Conservation (phyloP, 2,888 invertebrate species). For the Lamellibrachia satsuma region DNA sequence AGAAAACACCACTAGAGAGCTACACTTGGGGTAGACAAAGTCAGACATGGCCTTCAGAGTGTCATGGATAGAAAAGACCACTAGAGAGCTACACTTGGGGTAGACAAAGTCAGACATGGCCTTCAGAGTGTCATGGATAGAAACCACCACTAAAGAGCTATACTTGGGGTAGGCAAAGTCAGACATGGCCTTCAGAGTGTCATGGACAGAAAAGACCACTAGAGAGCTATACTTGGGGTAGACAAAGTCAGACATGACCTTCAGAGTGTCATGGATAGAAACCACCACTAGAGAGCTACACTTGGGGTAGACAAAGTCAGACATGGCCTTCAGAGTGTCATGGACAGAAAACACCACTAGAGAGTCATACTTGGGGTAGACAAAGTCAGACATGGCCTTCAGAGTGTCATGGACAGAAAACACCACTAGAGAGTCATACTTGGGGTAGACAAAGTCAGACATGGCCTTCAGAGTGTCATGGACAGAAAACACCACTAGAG, state of each 20-base stretch:
- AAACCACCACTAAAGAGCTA: slow-evolving; percentile 43
- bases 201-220: slow-evolving; percentile 41
- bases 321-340: not conserved
- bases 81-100: slow-evolving; percentile 40
- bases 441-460: slow-evolving; percentile 40
- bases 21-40: slow-evolving; percentile 39
- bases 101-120: slow-evolving; percentile 35
- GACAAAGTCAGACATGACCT: slow-evolving; percentile 22
- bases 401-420: slow-evolving; percentile 32
- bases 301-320: slow-evolving; percentile 40
- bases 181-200: not conserved
- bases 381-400: slow-evolving; percentile 22
- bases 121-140: slow-evolving; percentile 23
- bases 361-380: slow-evolving; percentile 41
- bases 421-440: slow-evolving; percentile 40
- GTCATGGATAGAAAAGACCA: slow-evolving; percentile 39
- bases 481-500: slow-evolving; percentile 44
- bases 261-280: slow-evolving; percentile 26
- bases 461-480: not conserved
- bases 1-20: slow-evolving; percentile 45
- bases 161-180: slow-evolving; percentile 40
- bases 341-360: slow-evolving; percentile 43
- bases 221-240: slow-evolving; percentile 42
- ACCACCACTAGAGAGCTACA: slow-evolving; percentile 42
- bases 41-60: slow-evolving; percentile 14